Percentiles rank a stretch among this genome's conserved stretches.
Conservation (phyloP, 2,113 vertebrate genomes). For the Epinephelus fuscoguttatus region DNA sequence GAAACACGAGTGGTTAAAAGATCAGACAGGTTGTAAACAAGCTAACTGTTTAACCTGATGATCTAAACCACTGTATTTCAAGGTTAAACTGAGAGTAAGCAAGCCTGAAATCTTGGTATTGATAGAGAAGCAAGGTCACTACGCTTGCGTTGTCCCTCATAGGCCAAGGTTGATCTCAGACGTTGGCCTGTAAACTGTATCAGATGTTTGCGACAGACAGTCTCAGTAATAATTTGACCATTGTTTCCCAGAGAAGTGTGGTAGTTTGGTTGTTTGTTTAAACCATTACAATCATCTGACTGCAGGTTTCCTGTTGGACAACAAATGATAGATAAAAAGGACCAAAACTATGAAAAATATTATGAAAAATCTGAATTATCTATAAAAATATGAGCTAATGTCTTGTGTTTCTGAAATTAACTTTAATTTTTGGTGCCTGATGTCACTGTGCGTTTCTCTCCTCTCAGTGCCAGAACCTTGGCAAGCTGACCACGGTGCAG, state of each 20-base stretch:
- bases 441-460: not conserved
- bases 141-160: no score
- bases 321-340: not conserved
- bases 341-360: not conserved
- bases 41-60: no score
- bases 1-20: no score
- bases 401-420: not conserved
- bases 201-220: not conserved
- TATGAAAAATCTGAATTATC: not conserved
- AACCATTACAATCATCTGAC: not conserved
- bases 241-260: not conserved
- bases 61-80: no score
- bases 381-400: not conserved
- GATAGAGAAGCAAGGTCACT: no score
- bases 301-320: not conserved
- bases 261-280: not conserved
- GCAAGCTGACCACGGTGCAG: conserved; percentile 97
- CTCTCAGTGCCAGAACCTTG: conserved; percentile 95
- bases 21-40: no score
- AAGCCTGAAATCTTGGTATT: no score
- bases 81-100: no score
- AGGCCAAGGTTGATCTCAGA: no score
- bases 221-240: not conserved
- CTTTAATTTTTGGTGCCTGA: not conserved
- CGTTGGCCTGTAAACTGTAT: no score